Conservation (phyloP, 2,888 invertebrate genomes). For the Eristalinus aeneus region DNA sequence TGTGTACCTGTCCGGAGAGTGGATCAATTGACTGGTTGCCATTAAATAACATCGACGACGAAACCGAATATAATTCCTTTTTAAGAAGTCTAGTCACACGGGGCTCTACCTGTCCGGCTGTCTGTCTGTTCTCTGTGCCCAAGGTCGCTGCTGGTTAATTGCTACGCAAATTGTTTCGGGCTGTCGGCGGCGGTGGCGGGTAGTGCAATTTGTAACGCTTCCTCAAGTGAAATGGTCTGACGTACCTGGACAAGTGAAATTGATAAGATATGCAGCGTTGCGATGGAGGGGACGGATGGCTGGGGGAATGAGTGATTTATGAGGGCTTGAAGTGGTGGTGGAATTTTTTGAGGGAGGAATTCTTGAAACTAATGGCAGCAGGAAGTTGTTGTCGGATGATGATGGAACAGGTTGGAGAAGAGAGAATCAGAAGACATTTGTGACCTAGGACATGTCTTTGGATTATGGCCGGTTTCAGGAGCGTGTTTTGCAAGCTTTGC, state of each 20-base stretch:
- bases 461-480: too few relatives aligned
- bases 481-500: too few relatives aligned
- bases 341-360: not conserved
- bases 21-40: not conserved
- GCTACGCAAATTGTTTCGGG: not conserved
- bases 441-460: too few relatives aligned
- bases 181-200: not conserved
- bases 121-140: not conserved
- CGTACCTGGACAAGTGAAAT: not conserved
- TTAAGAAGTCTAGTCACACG: not conserved
- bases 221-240: not conserved
- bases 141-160: not conserved
- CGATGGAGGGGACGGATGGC: not conserved
- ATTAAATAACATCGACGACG: not conserved
- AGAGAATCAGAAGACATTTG: too few relatives aligned
- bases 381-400: not conserved
- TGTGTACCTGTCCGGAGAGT: not conserved
- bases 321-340: not conserved
- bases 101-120: not conserved
- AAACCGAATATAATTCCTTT: not conserved
- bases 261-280: not conserved
- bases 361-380: not conserved
- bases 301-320: not conserved
- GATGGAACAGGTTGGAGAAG: too few relatives aligned
- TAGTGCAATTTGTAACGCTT: not conserved